A percentile compares a stretch with the other conserved stretches of the same genome.
phyloP scores from a whole-genome alignment of 2,888 invertebrate genomes.

The Caradrina clavipalpis region DNA sequence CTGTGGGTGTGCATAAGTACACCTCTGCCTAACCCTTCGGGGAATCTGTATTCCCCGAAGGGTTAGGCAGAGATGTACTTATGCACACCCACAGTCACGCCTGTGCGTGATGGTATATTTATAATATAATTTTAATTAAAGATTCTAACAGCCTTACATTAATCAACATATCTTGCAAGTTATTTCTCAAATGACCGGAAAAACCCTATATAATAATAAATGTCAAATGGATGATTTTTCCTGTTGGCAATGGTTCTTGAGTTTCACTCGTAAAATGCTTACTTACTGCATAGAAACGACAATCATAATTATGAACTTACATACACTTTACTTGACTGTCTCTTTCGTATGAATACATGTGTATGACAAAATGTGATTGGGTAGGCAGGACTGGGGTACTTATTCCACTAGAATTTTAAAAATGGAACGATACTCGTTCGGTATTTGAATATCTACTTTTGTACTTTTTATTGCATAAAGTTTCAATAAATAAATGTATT shows the following conservation, averaged over 20 bases:
- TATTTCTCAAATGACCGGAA: background rate
- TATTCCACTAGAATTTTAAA: background rate
- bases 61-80: no score
- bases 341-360: no score
- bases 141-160: background rate
- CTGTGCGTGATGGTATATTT: no score
- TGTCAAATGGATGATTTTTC: constrained; percentile 22
- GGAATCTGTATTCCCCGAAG: no score
- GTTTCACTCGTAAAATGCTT: background rate
- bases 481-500: no score
- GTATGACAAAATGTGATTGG: no score
- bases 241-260: constrained; percentile 24
- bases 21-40: no score
- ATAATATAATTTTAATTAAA: background rate
- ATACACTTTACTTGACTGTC: background rate
- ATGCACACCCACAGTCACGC: no score
- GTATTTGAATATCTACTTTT: background rate
- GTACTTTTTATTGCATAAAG: no score
- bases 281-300: background rate
- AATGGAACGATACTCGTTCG: background rate
- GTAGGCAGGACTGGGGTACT: no score
- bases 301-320: background rate
- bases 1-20: no score
- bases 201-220: constrained; percentile 2
- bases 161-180: background rate